Evolutionary conservation across 2,797 vertebrate genomes (phyloP), one percentile per base, ranked within the genome.

Genomic region (Adrianichthys oophorus): DNA sequence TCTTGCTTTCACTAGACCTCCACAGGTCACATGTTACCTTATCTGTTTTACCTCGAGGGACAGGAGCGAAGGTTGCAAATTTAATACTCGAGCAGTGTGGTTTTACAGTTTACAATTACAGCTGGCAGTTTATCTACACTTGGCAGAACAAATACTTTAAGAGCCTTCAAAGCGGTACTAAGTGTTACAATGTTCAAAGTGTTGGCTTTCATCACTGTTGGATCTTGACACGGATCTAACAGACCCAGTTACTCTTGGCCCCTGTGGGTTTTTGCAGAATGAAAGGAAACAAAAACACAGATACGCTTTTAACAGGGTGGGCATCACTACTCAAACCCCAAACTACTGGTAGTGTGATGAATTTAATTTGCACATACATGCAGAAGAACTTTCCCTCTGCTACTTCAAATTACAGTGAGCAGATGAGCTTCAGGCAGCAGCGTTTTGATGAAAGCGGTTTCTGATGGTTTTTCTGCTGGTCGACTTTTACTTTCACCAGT

Each of bases 331-430:
- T 49, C 23, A 43, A 15, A 8, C 32, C 59, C 23, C 26, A 68
- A 57, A 59, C 55, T 7, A 17, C 7, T 50, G 50, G 17, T 56
- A 47, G 26, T 47, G n/a, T 46, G 62, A 65, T 65, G 15, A 57
- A 60, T 55, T 69, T 50, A 16, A 78, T 62, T 55, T 65, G 68
- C 42, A 60, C 55, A 53, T 21, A 58, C 18, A 50, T 23, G 32
- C 23, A 26, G 43, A 45, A 62, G 56, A 24, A 56, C 66, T 76
- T 58, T 52, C 15, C 47, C 15, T 53, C 58, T 41, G 46, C 23
- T 14, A 52, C 50, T 72, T 50, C 32, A 56, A 44, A 66, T 70
- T 41, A 66, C 2, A 65, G 24, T 58, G 41, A 26, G 53, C 51
- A 48, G 48, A 60, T 42, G 7, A 29, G 59, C 37, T 68, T 24